Evolutionary conservation across 2,888 invertebrate genomes (phyloP), one percentile per base, ranked within the genome.

Genomic region (Formica aserva): DNA sequence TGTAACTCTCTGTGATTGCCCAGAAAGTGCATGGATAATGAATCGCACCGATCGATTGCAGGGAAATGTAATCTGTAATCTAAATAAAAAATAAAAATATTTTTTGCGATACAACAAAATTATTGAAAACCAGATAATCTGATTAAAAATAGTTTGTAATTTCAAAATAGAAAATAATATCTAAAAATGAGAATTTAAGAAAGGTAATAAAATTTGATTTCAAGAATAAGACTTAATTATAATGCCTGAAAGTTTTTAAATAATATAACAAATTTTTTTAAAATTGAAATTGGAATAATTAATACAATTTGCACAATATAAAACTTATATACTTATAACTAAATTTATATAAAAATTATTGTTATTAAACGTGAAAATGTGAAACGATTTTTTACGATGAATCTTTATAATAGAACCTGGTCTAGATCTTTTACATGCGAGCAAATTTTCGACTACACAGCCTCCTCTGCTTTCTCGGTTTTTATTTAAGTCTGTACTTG

Each of bases 61-160:
- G 26, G 57, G 60, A 69, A 78, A 78, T 78, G 69, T 60, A 78
- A 60, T 32, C 13, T 13, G n/a, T 60, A 78, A 78, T 78, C 32
- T 8, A 35, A 22, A 22, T 22, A 69, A 45, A 62, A 6, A 60
- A 60, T 8, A 78, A 32, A 60, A 32, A 60, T 69, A 26, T 41
- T 45, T 22, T 66, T 32, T 41, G 2, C n/a, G 13, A 78, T 38
- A 5, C 60, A 38, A 38, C 48, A 60, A 38, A 38, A 60, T 60
- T 69, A 22, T 60, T 55, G 18, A 45, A 26, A 48, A 18, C 45
- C 18, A 48, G 48, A 18, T 48, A 48, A 48, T 48, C 5, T 48
- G 5, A 18, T 48, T 48, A 18, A 18, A 48, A 78, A 13, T 22
- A 26, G 0, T 15, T 0, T 26, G n/a, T 32, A 22, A 18, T 41